Base-by-base conservation (phyloP, 2,888 invertebrate species). In the Xylota sylvarum region DNA sequence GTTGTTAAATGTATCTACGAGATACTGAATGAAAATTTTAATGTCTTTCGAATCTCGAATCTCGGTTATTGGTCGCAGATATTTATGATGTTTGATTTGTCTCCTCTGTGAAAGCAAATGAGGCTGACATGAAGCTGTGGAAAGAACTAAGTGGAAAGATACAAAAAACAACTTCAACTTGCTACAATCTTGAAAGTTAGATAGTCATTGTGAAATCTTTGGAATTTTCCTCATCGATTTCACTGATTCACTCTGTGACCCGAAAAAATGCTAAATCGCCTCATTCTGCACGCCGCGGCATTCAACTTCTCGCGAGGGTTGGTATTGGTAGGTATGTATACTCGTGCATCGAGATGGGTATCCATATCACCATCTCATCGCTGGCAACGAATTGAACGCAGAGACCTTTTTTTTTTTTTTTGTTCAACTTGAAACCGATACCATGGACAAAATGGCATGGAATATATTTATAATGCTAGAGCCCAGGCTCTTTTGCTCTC, bases 361-460 rank as follows among this genome's bases (percentile, higher is more conserved):
- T 86, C 86, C 10, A n/a, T 86, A 73, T 86, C 81, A 81, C 12
- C 60, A 52, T 65, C 74, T 30, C 60, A 52, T 65, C 74, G 32
- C 65, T 40, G 46, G 58, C 58, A 65, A 58, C 79, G 70, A 72
- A 73, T 80, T 30, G 48, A 69, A 43, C 58, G 73, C 35, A 46
- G 32, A 55, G 60, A 65, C 62, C 55, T 82, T 86, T 62, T 76
- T 72, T 79, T 46, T 73, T 72, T 70, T 48, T 72, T 58, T 1
- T 23, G 23, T 23, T 23, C 23, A 81, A 82, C 60, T 78, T 55
- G 87, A 79, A 87, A 87, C 65, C 56, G 83, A 87, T 87, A 87
- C 79, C 65, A n/a, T 69, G 70, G 74, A 70, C 87, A 74, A 87
- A 87, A 83, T 87, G 78, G 81, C 87, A 87, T 83, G 74, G 83